phyloP scores from a whole-genome alignment of 1,140 invertebrate genomes.

The Zeugodacus cucurbitae region DNA sequence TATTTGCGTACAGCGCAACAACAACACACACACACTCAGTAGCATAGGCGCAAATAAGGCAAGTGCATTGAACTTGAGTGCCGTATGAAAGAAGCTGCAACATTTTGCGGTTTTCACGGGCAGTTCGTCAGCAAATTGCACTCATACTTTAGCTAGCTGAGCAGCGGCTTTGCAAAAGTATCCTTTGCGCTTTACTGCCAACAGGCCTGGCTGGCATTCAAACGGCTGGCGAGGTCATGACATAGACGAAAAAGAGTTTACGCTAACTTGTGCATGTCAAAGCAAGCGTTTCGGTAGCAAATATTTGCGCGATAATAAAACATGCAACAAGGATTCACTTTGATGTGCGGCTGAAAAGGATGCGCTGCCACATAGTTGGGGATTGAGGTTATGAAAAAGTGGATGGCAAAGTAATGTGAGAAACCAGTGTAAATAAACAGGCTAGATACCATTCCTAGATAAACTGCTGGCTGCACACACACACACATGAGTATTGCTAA shows the following conservation, averaged over 20 bases:
- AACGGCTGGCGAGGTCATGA: neutral
- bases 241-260: conserved; percentile 34
- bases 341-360: neutral
- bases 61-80: neutral
- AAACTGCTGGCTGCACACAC: neutral
- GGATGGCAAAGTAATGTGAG: neutral
- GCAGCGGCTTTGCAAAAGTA: neutral
- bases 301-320: conserved; percentile 39
- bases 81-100: neutral
- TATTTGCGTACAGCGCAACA: neutral
- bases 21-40: neutral
- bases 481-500: neutral
- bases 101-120: conserved; percentile 33
- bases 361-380: neutral
- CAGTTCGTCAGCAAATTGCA: conserved; percentile 18
- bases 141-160: neutral
- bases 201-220: neutral
- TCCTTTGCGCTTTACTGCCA: neutral
- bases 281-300: conserved; percentile 30
- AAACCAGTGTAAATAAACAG: neutral
- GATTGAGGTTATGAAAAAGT: neutral
- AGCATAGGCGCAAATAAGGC: neutral
- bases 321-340: conserved; percentile 36
- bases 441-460: neutral
- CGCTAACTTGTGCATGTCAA: conserved; percentile 33